Evolutionary conservation across 1,140 invertebrate genomes (phyloP), one percentile per base, ranked within the genome.

Genomic region (Hylaeus anthracinus): DNA sequence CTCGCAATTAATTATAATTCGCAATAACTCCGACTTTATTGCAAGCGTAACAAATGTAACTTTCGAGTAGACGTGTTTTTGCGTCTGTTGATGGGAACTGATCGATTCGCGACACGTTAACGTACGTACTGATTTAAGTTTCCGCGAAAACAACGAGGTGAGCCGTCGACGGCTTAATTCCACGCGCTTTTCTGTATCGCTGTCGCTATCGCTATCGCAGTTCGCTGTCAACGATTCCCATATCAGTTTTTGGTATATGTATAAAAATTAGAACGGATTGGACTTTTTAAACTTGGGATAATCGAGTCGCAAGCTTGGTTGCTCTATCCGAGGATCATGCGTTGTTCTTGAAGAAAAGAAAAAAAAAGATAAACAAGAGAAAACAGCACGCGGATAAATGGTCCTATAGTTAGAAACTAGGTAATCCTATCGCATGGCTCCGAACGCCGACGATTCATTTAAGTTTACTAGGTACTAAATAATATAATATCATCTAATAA

Each of bases 391-490:
- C 14, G 72, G 48, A 70, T 74, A 82, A 82, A 75, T 80, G 61
- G 56, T 84, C 69, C 69, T 87, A 65, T 73, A 79, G 72, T 60
- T 84, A 74, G 67, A 79, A 26, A 39, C 71, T 83, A 79, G 64
- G 73, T 80, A 79, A 82, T 88, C 72, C 75, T 86, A 83, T 61
- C 65, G 63, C 70, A 86, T 83, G 83, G 81, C 69, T 83, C 58
- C 53, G 26, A 48, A 79, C 53, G 85, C 84, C 84, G 86, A 85
- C 26, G 5, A 86, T 88, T 88, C 84, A 84, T 91, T 91, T 90
- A 92, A 88, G 88, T 92, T 93, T 74, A 85, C 86, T 92, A 92
- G 91, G 82, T 91, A 93, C 79, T 92, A 91, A 89, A 91, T 90
- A 92, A 88, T 87, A 87, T 88, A 90, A 86, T 92, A 91, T 90